Evolutionary conservation across 2,888 invertebrate species (phyloP), one percentile per base, ranked within the genome.

Genomic region (Lycophotia porphyrea): DNA sequence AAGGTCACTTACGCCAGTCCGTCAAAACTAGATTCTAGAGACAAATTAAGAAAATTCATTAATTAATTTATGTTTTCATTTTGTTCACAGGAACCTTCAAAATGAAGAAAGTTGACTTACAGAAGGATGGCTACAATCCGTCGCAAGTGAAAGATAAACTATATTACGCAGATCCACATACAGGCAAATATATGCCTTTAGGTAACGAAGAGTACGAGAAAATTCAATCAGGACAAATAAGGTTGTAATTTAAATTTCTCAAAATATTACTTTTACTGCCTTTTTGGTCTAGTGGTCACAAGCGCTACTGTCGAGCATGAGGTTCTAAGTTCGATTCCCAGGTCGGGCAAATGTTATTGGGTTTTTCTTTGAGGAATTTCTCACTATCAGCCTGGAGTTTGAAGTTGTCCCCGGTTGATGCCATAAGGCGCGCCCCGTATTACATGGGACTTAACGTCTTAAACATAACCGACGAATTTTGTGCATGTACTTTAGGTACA

Each of bases 81-180:
- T 81, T 79, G 66, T 80, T 95, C 96, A 63, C 95, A 98, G 99
- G 99, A 76, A 99, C 99, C 11, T 99, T 98, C 94, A 99, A 99
- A 96, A 95, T 99, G 93, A 98, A 98, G 93, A 99, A 99, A 94
- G 97, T 98, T 18, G 98, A 99, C 92, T 97, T 99, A 63, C 98
- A 99, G 92, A 98, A 98, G 80, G 98, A 99, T 89, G 99, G 99
- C 18, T 99, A 98, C 93, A 97, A 99, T 92, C 98, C 98, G 1
- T 94, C 95, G 24, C 91, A 95, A 76, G 97, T 98, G 69, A 97
- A 96, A 83, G 99, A 99, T 92, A 97, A 97, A 88, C 90, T 99
- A 52, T 99, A 97, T 95, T 99, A 98, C 92, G 96, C 98, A 90
- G 98, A 98, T 87, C 90, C 97, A 5, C 97, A 97, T 90, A 92